phyloP scores from a whole-genome alignment of 2,113 vertebrate genomes.

The Prochilodus magdalenae region DNA sequence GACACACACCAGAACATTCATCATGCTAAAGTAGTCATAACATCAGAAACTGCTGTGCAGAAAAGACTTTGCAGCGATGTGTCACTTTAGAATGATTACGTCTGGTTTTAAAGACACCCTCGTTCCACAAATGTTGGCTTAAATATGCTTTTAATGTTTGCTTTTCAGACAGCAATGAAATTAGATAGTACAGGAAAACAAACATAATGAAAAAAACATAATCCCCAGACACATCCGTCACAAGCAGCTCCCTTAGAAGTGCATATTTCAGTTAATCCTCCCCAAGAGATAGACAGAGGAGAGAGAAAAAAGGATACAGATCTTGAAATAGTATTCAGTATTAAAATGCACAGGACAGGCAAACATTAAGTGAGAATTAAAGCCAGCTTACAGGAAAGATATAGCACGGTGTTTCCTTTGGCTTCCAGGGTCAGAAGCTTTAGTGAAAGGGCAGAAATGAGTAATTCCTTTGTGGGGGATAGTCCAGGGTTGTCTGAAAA shows the following conservation, averaged over 20 bases:
- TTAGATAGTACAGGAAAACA: constrained; percentile 28
- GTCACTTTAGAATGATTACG: not conserved
- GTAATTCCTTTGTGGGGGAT: constrained; percentile 49
- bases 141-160: constrained; percentile 17
- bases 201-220: not conserved
- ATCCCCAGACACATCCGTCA: constrained; percentile 53
- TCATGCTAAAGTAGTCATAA: not conserved
- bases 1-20: constrained; percentile 34
- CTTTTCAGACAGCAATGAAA: constrained; percentile 3
- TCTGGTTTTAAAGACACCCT: not conserved
- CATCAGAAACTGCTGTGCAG: not conserved
- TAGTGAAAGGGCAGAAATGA: constrained; percentile 4
- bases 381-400: constrained; percentile 48
- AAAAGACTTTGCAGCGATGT: not conserved
- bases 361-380: constrained; percentile 27
- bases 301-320: not conserved
- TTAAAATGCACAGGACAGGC: constrained; percentile 30
- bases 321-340: not conserved
- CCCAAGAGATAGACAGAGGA: not conserved
- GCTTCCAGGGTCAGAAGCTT: constrained; percentile 39
- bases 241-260: constrained; percentile 17
- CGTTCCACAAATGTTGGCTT: not conserved
- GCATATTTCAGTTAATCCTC: constrained; percentile 47
- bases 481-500: constrained; percentile 56
- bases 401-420: constrained; percentile 43